Evolutionary conservation across 2,113 vertebrate genomes (phyloP).

Genomic region (Polypterus senegalus): DNA sequence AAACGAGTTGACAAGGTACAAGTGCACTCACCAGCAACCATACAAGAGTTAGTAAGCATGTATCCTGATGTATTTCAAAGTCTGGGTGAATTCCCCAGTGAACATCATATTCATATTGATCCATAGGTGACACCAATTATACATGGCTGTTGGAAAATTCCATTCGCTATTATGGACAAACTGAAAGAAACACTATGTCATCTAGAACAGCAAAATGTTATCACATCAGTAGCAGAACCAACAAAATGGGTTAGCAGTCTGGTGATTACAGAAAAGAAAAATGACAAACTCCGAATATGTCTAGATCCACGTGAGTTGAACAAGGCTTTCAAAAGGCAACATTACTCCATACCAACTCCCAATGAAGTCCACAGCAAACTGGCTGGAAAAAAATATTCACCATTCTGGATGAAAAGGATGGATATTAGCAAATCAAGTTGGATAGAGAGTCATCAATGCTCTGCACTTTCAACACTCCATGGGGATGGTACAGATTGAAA

Average conservation of each 20-base stretch:
- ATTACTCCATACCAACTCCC: constrained; percentile 12
- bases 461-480: constrained; percentile 15
- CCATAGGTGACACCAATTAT: constrained; percentile 6
- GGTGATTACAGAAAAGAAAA: constrained; percentile 2
- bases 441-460: constrained; percentile 14
- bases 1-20: constrained; percentile 5
- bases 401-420: constrained; percentile 16
- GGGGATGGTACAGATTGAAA: constrained; percentile 2
- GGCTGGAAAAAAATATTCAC: constrained; percentile 14
- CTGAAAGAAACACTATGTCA: constrained; percentile 5
- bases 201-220: not conserved
- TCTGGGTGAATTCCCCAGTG: constrained; percentile 13
- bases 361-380: constrained; percentile 10
- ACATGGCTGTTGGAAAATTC: constrained; percentile 12
- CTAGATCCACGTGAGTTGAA: constrained; percentile 4
- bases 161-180: constrained; percentile 8
- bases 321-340: constrained; percentile 9
- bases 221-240: not conserved
- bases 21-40: constrained; percentile 16
- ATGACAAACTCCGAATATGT: not conserved
- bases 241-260: constrained; percentile 6
- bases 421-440: constrained; percentile 19
- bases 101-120: constrained; percentile 8
- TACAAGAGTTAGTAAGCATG: not conserved
- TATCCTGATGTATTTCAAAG: constrained; percentile 17